phyloP scores from a whole-genome alignment of 1,140 invertebrate genomes.

The Adoxophyes honmai region DNA sequence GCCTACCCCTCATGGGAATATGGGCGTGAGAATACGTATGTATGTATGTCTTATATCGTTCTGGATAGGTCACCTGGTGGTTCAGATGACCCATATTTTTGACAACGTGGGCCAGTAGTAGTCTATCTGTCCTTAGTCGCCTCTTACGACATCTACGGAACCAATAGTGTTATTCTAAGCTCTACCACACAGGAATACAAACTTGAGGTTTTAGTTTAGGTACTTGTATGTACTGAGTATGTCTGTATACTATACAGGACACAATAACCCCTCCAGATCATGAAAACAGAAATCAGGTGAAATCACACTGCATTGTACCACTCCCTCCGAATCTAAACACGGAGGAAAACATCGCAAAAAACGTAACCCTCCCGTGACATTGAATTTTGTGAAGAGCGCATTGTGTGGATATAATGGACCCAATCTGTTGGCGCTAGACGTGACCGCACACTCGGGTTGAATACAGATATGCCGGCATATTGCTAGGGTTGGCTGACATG shows the following conservation, averaged over 20 bases:
- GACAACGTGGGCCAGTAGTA: no score
- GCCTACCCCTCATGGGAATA: no score
- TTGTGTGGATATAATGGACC: constrained; percentile 13
- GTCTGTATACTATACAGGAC: neutral
- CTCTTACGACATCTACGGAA: no score
- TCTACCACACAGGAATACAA: neutral
- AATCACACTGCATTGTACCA: neutral
- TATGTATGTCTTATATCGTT: no score
- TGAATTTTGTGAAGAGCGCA: constrained; percentile 13
- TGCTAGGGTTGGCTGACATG: neutral
- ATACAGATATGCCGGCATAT: neutral
- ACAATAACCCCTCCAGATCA: neutral
- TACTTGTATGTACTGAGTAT: neutral
- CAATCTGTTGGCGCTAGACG: constrained; percentile 8
- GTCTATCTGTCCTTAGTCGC: no score
- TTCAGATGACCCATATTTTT: no score
- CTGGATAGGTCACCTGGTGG: no score
- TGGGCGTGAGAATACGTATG: no score
- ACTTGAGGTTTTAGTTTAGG: neutral
- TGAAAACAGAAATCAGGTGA: neutral
- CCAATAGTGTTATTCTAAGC: neutral
- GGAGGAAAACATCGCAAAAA: constrained; percentile 1
- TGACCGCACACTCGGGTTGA: neutral
- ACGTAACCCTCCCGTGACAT: constrained; percentile 3
- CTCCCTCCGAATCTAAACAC: neutral